A percentile compares a stretch with the other conserved stretches of the same genome.
These are phyloP conservation scores for Lamprologus ornatipinnis DNA, from an alignment of 2,113 vertebrate genomes.

Conservation along the genomic window DNA sequence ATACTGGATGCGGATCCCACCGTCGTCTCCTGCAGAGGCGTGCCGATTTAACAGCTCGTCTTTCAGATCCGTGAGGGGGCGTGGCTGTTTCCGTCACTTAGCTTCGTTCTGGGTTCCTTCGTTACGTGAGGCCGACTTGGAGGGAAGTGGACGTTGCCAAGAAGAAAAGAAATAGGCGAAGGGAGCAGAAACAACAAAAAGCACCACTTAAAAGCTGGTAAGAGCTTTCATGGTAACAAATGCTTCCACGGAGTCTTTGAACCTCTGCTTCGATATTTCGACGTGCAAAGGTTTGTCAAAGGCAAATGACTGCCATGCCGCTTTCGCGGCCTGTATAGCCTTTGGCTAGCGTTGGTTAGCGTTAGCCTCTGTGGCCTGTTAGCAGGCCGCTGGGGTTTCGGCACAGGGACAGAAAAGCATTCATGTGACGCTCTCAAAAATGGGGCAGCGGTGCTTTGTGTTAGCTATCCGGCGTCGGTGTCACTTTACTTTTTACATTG, in stretches of 20 bases:
- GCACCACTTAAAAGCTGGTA: background rate
- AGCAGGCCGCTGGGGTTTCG: conserved; percentile 38
- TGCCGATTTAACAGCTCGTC: background rate
- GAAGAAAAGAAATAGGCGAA: background rate
- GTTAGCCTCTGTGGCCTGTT: conserved; percentile 34
- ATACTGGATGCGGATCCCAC: background rate
- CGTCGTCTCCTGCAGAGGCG: conserved; percentile 2
- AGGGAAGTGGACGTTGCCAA: background rate
- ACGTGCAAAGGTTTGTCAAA: background rate
- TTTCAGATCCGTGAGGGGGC: background rate
- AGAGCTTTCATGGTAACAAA: background rate
- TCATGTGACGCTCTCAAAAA: conserved; percentile 21
- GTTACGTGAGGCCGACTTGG: conserved; percentile 21
- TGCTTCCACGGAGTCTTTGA: fast-evolving
- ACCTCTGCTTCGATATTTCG: fast-evolving
- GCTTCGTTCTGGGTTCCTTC: conserved; percentile 6
- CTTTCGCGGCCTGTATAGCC: background rate
- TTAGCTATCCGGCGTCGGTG: background rate
- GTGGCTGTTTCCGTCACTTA: background rate
- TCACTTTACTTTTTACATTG: fast-evolving
- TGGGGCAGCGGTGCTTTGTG: conserved; percentile 6
- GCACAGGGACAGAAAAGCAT: background rate
- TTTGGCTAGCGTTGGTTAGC: conserved; percentile 5
- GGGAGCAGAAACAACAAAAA: background rate
- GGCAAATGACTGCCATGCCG: background rate